Evolutionary conservation across 2,797 vertebrate species (phyloP).

Genomic region (Spinibarbus caldwelli): DNA sequence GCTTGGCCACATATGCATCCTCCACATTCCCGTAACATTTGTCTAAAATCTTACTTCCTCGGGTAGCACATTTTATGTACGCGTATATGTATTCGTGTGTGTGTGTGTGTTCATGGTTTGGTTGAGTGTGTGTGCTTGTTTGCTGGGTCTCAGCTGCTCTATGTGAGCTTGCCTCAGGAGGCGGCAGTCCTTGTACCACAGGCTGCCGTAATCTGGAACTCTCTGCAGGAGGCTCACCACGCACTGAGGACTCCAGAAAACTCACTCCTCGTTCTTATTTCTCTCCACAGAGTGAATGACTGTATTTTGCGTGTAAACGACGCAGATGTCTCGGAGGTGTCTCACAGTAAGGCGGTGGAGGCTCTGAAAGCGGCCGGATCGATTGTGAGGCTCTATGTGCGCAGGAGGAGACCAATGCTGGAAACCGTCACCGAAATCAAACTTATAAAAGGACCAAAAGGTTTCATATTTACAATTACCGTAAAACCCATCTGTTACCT

Average conservation of each 20-base stretch:
- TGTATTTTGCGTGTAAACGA: slow-evolving; percentile 97
- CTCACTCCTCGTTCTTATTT: slow-evolving; percentile 31
- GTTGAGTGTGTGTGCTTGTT: slow-evolving; percentile 40
- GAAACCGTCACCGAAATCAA: slow-evolving; percentile 96
- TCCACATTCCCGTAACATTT: too few relatives aligned
- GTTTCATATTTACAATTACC: slow-evolving; percentile 68
- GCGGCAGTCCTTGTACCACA: slow-evolving; percentile 64
- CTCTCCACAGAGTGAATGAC: slow-evolving; percentile 87
- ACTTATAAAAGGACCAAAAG: slow-evolving; percentile 97
- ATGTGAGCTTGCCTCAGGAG: slow-evolving; percentile 62
- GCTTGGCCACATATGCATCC: too few relatives aligned
- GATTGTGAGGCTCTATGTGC: slow-evolving; percentile 91
- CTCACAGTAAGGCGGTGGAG: slow-evolving; percentile 94
- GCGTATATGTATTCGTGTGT: neutral
- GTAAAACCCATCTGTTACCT: neutral
- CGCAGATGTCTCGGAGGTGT: slow-evolving; percentile 91
- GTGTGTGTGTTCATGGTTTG: slow-evolving; percentile 14
- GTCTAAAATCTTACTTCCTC: too few relatives aligned
- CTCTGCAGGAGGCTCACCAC: slow-evolving; percentile 45
- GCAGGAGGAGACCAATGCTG: slow-evolving; percentile 91
- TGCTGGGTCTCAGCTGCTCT: slow-evolving; percentile 69
- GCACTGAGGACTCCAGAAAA: slow-evolving; percentile 20
- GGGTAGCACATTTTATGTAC: too few relatives aligned
- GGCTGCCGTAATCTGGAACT: slow-evolving; percentile 54
- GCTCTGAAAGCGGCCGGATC: slow-evolving; percentile 95